These are phyloP conservation scores for Calliphora vicina DNA, from an alignment of 1,140 invertebrate genomes.

Conservation along the genomic window DNA sequence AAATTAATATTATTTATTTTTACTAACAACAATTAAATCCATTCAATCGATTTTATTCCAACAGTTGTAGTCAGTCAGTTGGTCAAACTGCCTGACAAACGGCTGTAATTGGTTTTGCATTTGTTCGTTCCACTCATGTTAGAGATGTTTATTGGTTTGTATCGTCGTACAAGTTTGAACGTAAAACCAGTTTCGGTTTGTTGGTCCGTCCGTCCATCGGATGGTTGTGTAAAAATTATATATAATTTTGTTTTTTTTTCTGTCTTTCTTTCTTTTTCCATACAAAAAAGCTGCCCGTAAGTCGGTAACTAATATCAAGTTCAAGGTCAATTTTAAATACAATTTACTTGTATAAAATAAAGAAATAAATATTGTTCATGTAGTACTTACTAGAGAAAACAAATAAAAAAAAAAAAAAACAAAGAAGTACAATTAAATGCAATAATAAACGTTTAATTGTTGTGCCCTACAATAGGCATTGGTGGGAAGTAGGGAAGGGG, in stretches of 20 bases:
- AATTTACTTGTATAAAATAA: constrained; percentile 1
- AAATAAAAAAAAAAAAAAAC: background rate
- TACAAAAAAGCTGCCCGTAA: background rate
- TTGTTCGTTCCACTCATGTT: background rate
- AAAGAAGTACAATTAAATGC: background rate
- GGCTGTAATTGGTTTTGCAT: background rate
- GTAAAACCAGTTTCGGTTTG: constrained; percentile 8
- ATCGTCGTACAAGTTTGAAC: too few relatives aligned
- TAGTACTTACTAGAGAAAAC: background rate
- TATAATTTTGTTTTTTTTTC: background rate
- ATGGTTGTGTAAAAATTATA: background rate
- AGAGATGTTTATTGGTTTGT: background rate
- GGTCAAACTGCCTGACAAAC: background rate
- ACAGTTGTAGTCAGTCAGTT: background rate
- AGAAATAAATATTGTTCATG: background rate
- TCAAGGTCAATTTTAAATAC: constrained; percentile 34
- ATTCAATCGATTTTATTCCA: background rate
- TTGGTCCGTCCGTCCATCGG: too few relatives aligned
- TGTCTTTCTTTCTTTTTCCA: background rate
- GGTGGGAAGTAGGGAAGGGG: too few relatives aligned
- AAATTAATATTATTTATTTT: background rate
- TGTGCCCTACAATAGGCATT: too few relatives aligned
- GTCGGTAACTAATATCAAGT: constrained; percentile 34
- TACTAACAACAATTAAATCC: background rate
- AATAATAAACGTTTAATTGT: background rate